A percentile compares a stretch with the other conserved stretches of the same genome.
These are phyloP conservation scores for Argynnis bischoffii DNA, from an alignment of 2,888 invertebrate genomes.

Conservation along the genomic window DNA sequence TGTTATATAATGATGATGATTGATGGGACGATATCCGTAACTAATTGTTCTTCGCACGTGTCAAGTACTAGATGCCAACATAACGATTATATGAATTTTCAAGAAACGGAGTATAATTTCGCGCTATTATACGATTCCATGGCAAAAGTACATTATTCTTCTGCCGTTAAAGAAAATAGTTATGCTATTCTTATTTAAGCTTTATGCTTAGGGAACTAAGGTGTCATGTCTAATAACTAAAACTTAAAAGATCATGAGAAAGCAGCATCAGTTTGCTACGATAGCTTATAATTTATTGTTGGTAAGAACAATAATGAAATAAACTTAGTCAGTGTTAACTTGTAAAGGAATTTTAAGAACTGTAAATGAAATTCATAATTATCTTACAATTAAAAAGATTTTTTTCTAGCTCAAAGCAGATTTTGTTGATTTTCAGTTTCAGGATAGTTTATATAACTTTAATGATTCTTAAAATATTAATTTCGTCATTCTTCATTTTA, in stretches of 20 bases:
- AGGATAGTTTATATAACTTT: not conserved
- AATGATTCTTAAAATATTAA: not conserved
- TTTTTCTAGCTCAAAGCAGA: no score
- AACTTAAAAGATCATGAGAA: no score
- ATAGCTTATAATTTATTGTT: no score
- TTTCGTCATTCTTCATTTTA: conserved; percentile 10
- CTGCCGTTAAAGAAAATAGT: conserved; percentile 8
- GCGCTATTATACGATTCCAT: conserved; percentile 49
- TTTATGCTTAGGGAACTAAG: not conserved
- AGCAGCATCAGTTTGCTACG: no score
- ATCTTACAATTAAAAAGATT: no score
- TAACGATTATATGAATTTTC: conserved; percentile 41
- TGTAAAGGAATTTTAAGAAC: no score
- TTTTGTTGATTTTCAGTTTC: conserved; percentile 18
- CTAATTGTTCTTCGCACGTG: conserved; percentile 42
- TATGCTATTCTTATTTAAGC: conserved; percentile 12
- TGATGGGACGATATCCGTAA: conserved; percentile 32
- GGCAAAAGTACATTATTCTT: conserved; percentile 37
- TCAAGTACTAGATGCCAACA: conserved; percentile 41
- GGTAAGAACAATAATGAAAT: no score
- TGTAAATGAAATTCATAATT: no score
- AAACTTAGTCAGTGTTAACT: no score
- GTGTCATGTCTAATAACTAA: no score
- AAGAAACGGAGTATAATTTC: conserved; percentile 50
- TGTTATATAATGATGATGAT: conserved; percentile 23